These are phyloP conservation scores for Scolopax rusticola DNA, from an alignment of 2,797 vertebrate species.

Conservation along the genomic window DNA sequence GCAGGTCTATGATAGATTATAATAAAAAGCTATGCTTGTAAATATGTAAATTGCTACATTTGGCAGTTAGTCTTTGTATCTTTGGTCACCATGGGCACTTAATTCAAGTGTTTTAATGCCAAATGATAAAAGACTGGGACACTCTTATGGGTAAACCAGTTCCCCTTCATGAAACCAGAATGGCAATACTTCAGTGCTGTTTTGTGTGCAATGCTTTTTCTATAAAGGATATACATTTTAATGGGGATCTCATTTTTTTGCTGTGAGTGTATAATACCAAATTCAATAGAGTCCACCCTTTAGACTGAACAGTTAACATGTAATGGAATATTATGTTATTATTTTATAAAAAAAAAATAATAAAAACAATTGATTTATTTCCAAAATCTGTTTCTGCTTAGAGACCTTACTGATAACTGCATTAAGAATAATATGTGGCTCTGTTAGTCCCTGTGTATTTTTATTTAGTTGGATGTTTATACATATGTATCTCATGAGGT, in stretches of 20 bases:
- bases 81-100: neutral
- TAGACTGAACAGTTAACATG: neutral
- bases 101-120: neutral
- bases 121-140: neutral
- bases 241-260: neutral
- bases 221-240: neutral
- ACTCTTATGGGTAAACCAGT: neutral
- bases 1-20: neutral
- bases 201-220: neutral
- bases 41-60: neutral
- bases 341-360: neutral
- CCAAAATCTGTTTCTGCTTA: slow-evolving; percentile 7
- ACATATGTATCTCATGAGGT: slow-evolving; percentile 46
- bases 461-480: slow-evolving; percentile 59
- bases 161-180: neutral
- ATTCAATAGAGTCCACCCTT: neutral
- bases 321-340: neutral
- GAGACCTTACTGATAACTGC: neutral
- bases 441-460: slow-evolving; percentile 6
- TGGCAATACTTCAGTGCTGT: neutral
- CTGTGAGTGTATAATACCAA: neutral
- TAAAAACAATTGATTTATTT: neutral
- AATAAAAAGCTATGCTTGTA: neutral
- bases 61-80: neutral
- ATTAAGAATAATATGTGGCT: neutral